Percentiles rank a stretch among this genome's conserved stretches.
phyloP scores from a whole-genome alignment of 2,797 vertebrate genomes.

The Eleutherodactylus coqui region DNA sequence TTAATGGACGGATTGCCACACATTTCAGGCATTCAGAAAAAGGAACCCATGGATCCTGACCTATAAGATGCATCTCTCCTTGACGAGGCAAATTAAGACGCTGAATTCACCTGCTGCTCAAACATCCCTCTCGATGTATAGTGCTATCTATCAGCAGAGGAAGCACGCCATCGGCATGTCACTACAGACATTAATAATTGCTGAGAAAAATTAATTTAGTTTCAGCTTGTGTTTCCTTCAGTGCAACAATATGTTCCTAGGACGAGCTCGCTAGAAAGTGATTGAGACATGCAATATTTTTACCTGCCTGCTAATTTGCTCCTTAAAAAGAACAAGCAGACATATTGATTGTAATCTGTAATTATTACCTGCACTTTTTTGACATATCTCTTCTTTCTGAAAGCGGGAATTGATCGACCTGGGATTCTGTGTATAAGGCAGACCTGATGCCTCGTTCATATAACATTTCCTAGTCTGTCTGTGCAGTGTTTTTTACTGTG shows the following conservation, averaged over 20 bases:
- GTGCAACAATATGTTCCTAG: slow-evolving; percentile 18
- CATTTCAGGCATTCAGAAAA: not conserved
- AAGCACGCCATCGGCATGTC: slow-evolving; percentile 45
- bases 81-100: slow-evolving; percentile 6
- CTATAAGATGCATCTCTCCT: slow-evolving; percentile 30
- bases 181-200: slow-evolving; percentile 57
- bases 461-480: slow-evolving; percentile 27
- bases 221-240: slow-evolving; percentile 38
- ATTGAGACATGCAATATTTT: slow-evolving; percentile 56
- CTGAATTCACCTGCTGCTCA: slow-evolving; percentile 1
- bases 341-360: slow-evolving; percentile 56
- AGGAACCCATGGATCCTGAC: slow-evolving; percentile 1
- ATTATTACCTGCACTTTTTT: slow-evolving; percentile 17
- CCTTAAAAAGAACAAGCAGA: slow-evolving; percentile 28
- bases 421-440: slow-evolving; percentile 1
- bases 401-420: not conserved
- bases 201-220: slow-evolving; percentile 51
- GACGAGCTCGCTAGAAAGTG: slow-evolving; percentile 47
- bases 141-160: slow-evolving; percentile 41
- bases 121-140: slow-evolving; percentile 41
- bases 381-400: slow-evolving; percentile 25
- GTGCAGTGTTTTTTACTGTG: not conserved
- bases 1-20: not conserved
- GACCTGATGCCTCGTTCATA: not conserved
- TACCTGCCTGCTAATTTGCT: slow-evolving; percentile 48